These are phyloP conservation scores for Cydia fagiglandana DNA, from an alignment of 1,140 invertebrate genomes.

Conservation along the genomic window DNA sequence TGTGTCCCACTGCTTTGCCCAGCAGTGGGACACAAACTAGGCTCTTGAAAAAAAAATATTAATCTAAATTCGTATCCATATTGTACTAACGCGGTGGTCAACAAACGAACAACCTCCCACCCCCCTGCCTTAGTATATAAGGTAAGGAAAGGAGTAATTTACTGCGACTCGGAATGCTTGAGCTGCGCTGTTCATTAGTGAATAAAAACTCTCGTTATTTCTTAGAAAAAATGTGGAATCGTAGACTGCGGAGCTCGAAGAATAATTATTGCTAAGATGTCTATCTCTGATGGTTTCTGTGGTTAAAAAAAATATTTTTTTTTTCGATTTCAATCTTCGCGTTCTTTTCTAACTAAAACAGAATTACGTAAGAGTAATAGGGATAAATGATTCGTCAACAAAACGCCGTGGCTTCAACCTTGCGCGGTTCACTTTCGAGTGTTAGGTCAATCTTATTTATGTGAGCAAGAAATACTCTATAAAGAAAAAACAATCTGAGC, in stretches of 20 bases:
- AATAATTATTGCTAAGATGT: slow-evolving; percentile 2
- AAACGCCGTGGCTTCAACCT: no score
- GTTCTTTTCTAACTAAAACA: no score
- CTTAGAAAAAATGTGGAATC: not conserved
- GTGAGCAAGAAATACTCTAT: no score
- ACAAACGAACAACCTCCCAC: slow-evolving; percentile 65
- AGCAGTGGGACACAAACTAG: no score
- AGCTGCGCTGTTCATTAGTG: slow-evolving; percentile 33
- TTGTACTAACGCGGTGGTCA: slow-evolving; percentile 44
- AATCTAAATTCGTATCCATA: slow-evolving; percentile 34
- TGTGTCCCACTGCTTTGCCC: no score
- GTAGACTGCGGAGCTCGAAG: not conserved
- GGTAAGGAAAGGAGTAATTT: slow-evolving; percentile 64
- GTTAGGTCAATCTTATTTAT: no score
- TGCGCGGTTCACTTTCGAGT: no score
- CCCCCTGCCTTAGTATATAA: slow-evolving; percentile 60
- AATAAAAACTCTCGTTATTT: slow-evolving; percentile 11
- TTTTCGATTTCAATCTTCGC: not conserved
- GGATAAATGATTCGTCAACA: no score
- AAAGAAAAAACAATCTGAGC: no score
- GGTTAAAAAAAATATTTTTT: not conserved
- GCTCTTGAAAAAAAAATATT: no score
- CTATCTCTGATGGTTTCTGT: not conserved
- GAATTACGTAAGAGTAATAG: no score
- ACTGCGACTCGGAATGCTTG: slow-evolving; percentile 42